Evolutionary conservation across 2,113 vertebrate species (phyloP), one percentile per base, ranked within the genome.

Genomic region (Stomatorhinus ivindoensis): DNA sequence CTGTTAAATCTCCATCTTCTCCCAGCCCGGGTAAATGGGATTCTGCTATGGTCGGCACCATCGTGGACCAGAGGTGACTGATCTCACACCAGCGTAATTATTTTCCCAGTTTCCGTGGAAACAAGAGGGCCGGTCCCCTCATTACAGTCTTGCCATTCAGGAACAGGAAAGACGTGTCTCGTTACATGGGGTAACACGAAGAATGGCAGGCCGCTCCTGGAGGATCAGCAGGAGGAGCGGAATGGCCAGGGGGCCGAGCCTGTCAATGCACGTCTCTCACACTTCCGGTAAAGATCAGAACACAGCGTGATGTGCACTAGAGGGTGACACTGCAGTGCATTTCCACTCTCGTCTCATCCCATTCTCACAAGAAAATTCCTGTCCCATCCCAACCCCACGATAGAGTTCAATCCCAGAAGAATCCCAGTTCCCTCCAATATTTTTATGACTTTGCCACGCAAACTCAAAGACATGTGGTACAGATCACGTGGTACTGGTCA

Each of bases 1-100:
- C 86, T 90, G 44, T 69, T 17, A 87, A 87, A 89, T 87, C 84
- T 87, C 31, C 35, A 65, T 90, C 48, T 48, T 46, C 65, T 48
- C 53, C 46, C 27, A 87, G 47, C 65, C 65, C 13, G 31, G 27
- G 42, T 82, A 87, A 82, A 53, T 13, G 65, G 44, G 42, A 90
- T 44, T 51, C 31, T 42, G 47, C 48, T 44, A 76, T 11, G 31
- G 24, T 24, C 31, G n/a, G n/a, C n/a, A 50, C n/a, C 58, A 44
- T 58, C 9, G 9, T n/a, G 10, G 89, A 51, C 61, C 3, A 48
- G 61, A 87, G 42, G 80, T 85, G 80, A 69, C 89, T 85, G 82
- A 86, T 87, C 84, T 42, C 31, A 85, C 61, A 48, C 31, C 39
- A 15, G 39, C 15, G 24, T 69, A 89, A 89, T 89, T 76, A 89